Conservation (phyloP, 1,140 invertebrate genomes). For the Drosophila pallidifrons region DNA sequence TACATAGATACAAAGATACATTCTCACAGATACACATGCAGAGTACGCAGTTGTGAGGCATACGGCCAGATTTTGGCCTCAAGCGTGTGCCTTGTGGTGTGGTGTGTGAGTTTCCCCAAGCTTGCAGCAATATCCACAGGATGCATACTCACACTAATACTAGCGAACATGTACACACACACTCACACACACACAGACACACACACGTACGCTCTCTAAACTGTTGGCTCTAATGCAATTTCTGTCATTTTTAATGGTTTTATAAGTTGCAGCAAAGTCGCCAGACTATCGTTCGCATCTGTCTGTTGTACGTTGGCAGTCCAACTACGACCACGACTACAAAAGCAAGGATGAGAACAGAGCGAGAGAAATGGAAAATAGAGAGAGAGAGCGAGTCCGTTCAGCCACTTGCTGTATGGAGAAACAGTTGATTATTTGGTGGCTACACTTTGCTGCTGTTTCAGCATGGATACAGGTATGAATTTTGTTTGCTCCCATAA, state of each 20-base stretch:
- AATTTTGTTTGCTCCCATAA: constrained; percentile 73
- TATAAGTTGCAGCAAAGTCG: constrained; percentile 65
- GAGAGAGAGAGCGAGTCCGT: background rate
- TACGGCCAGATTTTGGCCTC: constrained; percentile 48
- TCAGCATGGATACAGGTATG: constrained; percentile 56
- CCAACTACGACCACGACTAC: background rate
- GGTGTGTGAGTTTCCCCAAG: constrained; percentile 11
- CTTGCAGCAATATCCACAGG: constrained; percentile 19
- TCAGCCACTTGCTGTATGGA: constrained; percentile 31
- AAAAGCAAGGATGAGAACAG: background rate
- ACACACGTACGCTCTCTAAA: constrained; percentile 36
- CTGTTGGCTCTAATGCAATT: constrained; percentile 65
- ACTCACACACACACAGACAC: background rate
- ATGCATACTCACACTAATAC: constrained; percentile 7
- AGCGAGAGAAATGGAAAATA: no score
- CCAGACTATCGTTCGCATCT: constrained; percentile 6
- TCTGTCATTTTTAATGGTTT: constrained; percentile 77
- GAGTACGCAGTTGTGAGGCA: constrained; percentile 26
- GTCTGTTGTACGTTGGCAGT: background rate
- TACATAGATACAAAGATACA: constrained; percentile 10
- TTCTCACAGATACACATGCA: constrained; percentile 7
- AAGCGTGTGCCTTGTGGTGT: background rate
- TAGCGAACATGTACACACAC: background rate
- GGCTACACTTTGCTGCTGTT: constrained; percentile 23
- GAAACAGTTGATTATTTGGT: constrained; percentile 51